Conservation (phyloP, 1,140 invertebrate genomes). For the Periplaneta americana region DNA sequence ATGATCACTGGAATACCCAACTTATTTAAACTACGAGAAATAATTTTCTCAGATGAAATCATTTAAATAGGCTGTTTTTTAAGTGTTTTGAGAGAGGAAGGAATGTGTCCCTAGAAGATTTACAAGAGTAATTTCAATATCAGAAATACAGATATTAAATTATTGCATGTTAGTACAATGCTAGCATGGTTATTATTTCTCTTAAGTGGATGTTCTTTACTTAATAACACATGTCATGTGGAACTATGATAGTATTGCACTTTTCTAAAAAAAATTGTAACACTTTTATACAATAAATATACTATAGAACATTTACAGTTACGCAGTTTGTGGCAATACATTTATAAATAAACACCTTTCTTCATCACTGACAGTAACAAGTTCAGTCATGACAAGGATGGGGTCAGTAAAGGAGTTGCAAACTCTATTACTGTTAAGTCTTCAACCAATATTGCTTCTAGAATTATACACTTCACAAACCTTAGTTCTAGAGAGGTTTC, state of each 20-base stretch:
- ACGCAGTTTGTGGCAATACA: neutral
- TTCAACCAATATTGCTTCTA: constrained; percentile 5
- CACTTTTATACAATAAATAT: neutral
- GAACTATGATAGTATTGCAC: neutral
- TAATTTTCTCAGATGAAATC: too few species aligned
- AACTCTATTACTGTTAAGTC: neutral
- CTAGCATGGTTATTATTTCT: neutral
- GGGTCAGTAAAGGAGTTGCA: neutral
- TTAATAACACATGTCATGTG: neutral
- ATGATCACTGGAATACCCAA: too few species aligned
- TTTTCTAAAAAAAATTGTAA: neutral
- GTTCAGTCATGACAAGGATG: neutral
- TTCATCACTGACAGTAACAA: neutral
- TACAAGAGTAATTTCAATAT: too few species aligned
- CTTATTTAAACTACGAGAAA: too few species aligned
- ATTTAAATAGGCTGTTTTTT: too few species aligned
- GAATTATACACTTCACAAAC: constrained; percentile 3
- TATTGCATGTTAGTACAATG: neutral
- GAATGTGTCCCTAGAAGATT: too few species aligned
- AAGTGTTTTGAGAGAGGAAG: too few species aligned
- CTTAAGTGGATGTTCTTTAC: neutral
- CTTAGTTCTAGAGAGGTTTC: neutral
- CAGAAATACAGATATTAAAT: neutral
- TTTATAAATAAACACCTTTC: neutral
- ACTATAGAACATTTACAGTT: neutral